Evolutionary conservation across 2,888 invertebrate species (phyloP), one percentile per base, ranked within the genome.

Genomic region (Folsomia manolachei): DNA sequence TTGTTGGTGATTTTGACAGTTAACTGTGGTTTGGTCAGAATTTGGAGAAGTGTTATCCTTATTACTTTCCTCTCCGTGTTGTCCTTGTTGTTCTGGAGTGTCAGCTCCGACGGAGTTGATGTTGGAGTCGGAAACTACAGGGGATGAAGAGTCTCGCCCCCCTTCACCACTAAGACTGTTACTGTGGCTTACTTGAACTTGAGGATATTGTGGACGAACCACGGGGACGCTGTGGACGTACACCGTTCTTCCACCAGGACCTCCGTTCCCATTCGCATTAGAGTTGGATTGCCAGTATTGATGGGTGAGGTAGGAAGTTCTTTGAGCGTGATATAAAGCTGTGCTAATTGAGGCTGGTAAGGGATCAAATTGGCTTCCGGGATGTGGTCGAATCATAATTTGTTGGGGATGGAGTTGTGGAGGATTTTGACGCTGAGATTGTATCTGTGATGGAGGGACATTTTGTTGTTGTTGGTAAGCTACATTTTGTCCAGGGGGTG

Each of bases 261-360:
- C 70, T 18, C 1, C 60, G 24, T 68, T 70, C 64, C 14, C 69
- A 67, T 61, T 60, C n/a, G 24, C 71, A 71, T 62, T 70, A 21
- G 27, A 72, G 71, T 62, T 70, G 19, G 27, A 72, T 70, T 26
- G 70, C 71, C 53, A 79, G 52, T 79, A 77, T 26, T 78, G 77
- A 67, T 81, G 81, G 56, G 81, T 81, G n/a, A 81, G 71, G 60
- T 78, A 76, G 0, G 81, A 81, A 4, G 81, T 81, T 66, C 78
- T 68, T 63, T 81, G 81, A 18, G 81, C 80, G 56, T 81, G 79
- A 64, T 79, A 77, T 1, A 81, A 66, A 9, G 79, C 81, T 9
- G 78, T 77, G 67, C 79, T 78, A 39, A 81, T 78, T 11, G 81
- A 80, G 4, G 79, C 78, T 2, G 77, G 79, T 14, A 79, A 53